Base-by-base conservation (phyloP, 2,888 invertebrate genomes). In the Antheraea assamensis region DNA sequence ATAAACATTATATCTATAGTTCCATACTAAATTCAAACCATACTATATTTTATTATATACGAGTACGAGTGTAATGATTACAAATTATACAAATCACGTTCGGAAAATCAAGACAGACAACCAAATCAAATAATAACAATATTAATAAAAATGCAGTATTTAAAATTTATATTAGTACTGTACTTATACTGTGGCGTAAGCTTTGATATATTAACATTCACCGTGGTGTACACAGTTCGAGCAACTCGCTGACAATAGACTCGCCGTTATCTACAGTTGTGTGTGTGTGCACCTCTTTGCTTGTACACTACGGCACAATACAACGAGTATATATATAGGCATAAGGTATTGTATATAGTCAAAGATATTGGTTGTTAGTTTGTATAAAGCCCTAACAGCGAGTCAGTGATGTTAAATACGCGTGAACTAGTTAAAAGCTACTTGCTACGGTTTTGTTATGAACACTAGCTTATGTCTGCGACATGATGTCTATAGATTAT, bases 191-290 rank as follows among this genome's bases (percentile, higher is more conserved):
- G 68, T 35, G 68, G 68, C 70, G 66, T 68, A 74, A 70, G 70
- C 74, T 74, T 74, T 70, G 74, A 70, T 72, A 72, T 74, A 74
- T 74, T 74, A 74, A 74, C 74, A 72, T 74, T 74, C 73, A 70
- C 27, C 30, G 58, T 47, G 68, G 66, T 71, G 64, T 30, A 21
- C 71, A 66, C 71, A 64, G 71, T 42, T 31, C 61, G 42, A 55
- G 64, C 27, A 61, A 64, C 70, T 61, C 52, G 21, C 47, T 64
- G 66, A 74, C 74, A 74, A 74, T 74, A 47, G 72, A 70, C 47
- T 58, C 61, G 61, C 70, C 70, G 72, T 68, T 74, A 74, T 74
- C 74, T 70, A 55, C 52, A 58, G 42, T 73, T 31, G 27, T 52
- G 19, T 52, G 52, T 42, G 42, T 42, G 42, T 42, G 2, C 42